Percentiles rank a stretch among this genome's conserved stretches.
These are phyloP conservation scores for Epinephelus lanceolatus DNA, from an alignment of 2,113 vertebrate species.

Conservation along the genomic window DNA sequence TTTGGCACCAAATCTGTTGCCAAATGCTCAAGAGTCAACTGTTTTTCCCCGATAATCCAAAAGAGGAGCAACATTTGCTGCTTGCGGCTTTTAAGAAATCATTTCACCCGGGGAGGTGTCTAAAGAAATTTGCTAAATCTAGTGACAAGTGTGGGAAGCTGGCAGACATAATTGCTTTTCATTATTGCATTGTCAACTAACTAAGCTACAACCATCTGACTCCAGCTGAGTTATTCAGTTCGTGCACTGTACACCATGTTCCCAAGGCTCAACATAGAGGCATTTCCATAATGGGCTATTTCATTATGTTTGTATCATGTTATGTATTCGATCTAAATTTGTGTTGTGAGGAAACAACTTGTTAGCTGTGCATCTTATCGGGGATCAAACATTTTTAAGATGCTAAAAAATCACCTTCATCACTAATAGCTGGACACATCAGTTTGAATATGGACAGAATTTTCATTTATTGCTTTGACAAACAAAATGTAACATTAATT, in stretches of 20 bases:
- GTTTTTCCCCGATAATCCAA: constrained; percentile 37
- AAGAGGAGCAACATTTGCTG: constrained; percentile 6
- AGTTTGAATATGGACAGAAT: not conserved
- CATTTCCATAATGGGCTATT: not conserved
- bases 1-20: constrained; percentile 34
- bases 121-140: constrained; percentile 1
- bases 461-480: not conserved
- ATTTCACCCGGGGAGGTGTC: not conserved
- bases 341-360: not conserved
- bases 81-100: constrained; percentile 13
- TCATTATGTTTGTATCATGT: not conserved
- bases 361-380: not conserved
- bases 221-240: constrained; percentile 14
- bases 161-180: not conserved
- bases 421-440: not conserved
- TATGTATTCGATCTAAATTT: not conserved
- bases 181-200: constrained; percentile 21
- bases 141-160: not conserved
- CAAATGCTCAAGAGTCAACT: constrained; percentile 32
- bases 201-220: constrained; percentile 4
- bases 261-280: not conserved
- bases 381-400: not conserved
- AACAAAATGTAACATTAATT: not conserved
- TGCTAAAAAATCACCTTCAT: not conserved
- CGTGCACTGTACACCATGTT: not conserved